phyloP scores from a whole-genome alignment of 2,797 vertebrate species.

The Mus spretus region DNA sequence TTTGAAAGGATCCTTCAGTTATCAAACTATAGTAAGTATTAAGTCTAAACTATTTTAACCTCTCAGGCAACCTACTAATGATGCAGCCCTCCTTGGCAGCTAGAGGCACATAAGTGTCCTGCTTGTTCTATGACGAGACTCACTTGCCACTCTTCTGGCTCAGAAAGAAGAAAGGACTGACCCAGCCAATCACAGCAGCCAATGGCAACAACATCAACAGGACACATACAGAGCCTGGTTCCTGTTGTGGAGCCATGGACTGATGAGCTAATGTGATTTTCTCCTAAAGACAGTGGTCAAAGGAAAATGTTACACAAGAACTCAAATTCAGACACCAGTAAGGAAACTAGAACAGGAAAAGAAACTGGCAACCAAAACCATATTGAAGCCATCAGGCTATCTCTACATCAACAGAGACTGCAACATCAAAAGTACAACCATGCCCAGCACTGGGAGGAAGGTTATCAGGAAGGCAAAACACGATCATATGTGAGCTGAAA shows the following conservation, averaged over 20 bases:
- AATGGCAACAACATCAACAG: neutral
- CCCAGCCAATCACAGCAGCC: neutral
- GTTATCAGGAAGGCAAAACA: neutral
- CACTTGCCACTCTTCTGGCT: rapidly evolving
- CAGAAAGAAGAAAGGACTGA: neutral
- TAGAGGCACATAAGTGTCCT: neutral
- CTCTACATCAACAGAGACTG: neutral
- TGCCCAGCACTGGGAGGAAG: neutral
- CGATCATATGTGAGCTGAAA: neutral
- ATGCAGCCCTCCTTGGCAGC: neutral
- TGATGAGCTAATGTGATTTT: neutral
- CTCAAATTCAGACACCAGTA: conserved; percentile 4
- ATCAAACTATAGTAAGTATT: conserved; percentile 57
- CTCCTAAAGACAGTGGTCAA: neutral
- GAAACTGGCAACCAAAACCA: neutral
- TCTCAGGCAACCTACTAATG: conserved; percentile 66
- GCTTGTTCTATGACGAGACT: neutral
- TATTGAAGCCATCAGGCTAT: conserved; percentile 19
- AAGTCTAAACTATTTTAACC: conserved; percentile 69
- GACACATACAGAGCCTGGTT: neutral
- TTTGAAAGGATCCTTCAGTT: neutral
- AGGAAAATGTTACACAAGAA: neutral
- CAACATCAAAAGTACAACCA: neutral
- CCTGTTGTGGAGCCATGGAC: neutral
- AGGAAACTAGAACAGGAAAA: neutral